Percentiles rank a stretch among this genome's conserved stretches.
Evolutionary conservation across 2,888 invertebrate genomes (phyloP).

Genomic region (Mantis religiosa): DNA sequence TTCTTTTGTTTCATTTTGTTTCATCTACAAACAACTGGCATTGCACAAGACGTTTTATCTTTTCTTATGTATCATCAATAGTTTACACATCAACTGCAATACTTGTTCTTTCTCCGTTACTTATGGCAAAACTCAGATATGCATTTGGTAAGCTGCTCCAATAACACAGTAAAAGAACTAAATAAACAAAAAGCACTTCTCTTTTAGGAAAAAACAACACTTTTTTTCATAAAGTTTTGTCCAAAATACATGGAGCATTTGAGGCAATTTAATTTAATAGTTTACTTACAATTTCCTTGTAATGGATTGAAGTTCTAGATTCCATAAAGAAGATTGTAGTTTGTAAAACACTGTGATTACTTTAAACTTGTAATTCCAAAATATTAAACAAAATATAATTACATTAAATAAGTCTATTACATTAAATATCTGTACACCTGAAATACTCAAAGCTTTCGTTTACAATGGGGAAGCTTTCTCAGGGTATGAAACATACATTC

Average conservation of each 20-base stretch:
- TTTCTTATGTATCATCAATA: background rate
- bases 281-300: background rate
- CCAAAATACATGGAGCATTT: background rate
- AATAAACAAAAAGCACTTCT: background rate
- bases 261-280: background rate
- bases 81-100: conserved; percentile 5
- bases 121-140: background rate
- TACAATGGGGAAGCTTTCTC: background rate
- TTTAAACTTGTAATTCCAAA: background rate
- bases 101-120: background rate
- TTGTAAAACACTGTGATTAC: background rate
- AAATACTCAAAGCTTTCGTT: background rate
- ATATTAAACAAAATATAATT: background rate
- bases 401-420: background rate
- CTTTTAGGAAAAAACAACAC: background rate
- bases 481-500: background rate
- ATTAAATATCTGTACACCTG: background rate
- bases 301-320: background rate
- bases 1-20: background rate
- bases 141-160: background rate
- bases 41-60: conserved; percentile 6
- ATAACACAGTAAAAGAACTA: background rate
- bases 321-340: background rate
- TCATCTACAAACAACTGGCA: conserved; percentile 9
- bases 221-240: background rate